Conservation (phyloP, 2,888 invertebrate species). For the Hyposoter didymator region DNA sequence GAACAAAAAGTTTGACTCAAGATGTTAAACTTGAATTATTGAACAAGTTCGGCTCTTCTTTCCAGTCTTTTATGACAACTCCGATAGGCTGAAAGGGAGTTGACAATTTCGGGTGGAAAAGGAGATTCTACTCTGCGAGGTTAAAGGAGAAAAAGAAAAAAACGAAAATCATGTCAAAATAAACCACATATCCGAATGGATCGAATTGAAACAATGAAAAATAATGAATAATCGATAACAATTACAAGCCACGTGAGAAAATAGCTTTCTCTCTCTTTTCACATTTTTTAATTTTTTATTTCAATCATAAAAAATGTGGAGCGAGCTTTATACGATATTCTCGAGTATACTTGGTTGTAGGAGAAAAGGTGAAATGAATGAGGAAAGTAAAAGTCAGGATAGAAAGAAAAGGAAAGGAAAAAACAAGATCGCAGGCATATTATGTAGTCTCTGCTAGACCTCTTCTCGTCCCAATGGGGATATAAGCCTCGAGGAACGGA, state of each 20-base stretch:
- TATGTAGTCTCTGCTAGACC: constrained; percentile 36
- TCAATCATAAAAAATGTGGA: not conserved
- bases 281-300: not conserved
- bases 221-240: not conserved
- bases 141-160: not conserved
- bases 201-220: not conserved
- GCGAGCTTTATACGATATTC: not conserved
- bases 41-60: not conserved
- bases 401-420: constrained; percentile 21
- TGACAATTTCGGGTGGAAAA: not conserved
- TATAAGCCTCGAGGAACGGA: constrained; percentile 60
- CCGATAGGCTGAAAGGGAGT: not conserved
- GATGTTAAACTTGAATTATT: constrained; percentile 31
- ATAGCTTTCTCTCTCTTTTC: not conserved
- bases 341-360: not conserved
- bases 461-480: constrained; percentile 46
- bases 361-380: constrained; percentile 1
- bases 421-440: constrained; percentile 43
- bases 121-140: not conserved
- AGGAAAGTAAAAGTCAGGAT: constrained; percentile 19
- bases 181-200: not conserved
- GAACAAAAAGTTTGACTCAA: constrained; percentile 22
- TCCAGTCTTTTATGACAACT: not conserved
- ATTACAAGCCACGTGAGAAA: not conserved
- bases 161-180: not conserved